A percentile compares a stretch with the other conserved stretches of the same genome.
Conservation (phyloP, 2,113 vertebrate genomes). For the Proterorhinus semilunaris region DNA sequence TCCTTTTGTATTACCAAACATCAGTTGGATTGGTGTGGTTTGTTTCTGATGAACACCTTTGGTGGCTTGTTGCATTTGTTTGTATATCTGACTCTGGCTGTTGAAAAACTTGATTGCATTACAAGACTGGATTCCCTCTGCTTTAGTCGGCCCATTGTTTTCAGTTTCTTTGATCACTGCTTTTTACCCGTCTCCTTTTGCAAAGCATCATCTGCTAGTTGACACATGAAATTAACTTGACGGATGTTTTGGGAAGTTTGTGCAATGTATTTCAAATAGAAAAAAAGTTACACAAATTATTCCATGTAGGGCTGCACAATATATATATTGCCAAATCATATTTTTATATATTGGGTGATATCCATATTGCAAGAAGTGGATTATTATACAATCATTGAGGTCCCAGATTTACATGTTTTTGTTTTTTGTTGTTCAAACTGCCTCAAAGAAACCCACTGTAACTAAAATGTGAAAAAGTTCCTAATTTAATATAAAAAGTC, state of each 20-base stretch:
- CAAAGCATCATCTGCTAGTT: background rate
- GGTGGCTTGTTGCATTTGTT: background rate
- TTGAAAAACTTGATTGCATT: background rate
- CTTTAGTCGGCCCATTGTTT: background rate
- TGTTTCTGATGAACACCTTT: background rate
- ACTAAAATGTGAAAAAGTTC: too few species aligned
- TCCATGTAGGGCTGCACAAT: too few species aligned
- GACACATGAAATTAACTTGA: background rate
- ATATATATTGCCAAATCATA: too few species aligned
- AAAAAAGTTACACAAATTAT: too few species aligned
- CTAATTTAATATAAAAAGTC: too few species aligned
- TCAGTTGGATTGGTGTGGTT: background rate
- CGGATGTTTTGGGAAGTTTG: background rate
- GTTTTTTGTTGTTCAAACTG: too few species aligned
- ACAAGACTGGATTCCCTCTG: background rate
- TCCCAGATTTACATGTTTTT: too few species aligned
- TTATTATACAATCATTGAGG: too few species aligned
- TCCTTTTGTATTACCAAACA: background rate
- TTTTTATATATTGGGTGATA: too few species aligned
- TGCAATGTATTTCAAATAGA: background rate
- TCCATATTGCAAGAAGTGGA: too few species aligned
- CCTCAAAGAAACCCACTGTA: too few species aligned
- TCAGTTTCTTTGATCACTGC: background rate
- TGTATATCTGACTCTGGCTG: background rate
- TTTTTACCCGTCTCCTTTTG: constrained; percentile 5